A percentile compares a stretch with the other conserved stretches of the same genome.
Conservation (phyloP, 1,140 invertebrate species). For the Drosophila arizonae region DNA sequence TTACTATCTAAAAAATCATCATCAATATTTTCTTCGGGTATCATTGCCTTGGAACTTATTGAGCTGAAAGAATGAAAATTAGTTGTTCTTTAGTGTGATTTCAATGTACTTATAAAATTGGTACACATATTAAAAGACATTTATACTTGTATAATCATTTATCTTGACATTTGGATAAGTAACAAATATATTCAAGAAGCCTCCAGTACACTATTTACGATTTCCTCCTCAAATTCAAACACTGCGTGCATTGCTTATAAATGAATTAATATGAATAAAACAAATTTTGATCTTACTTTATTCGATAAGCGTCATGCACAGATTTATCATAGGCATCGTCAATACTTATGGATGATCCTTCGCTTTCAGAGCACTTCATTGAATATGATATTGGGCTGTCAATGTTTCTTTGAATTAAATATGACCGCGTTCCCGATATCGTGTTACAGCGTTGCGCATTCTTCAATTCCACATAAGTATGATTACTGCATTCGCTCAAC, state of each 20-base stretch:
- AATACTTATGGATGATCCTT: conserved; percentile 88
- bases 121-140: no score
- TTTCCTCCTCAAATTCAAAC: no score
- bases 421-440: conserved; percentile 84
- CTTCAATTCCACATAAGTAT: conserved; percentile 64
- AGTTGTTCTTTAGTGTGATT: background rate
- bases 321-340: conserved; percentile 87
- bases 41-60: conserved; percentile 71
- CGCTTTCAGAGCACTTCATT: conserved; percentile 87
- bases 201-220: no score
- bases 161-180: no score
- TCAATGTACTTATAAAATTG: no score
- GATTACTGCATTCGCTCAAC: conserved; percentile 85
- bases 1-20: conserved; percentile 46
- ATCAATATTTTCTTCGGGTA: conserved; percentile 87
- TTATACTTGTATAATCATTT: no score
- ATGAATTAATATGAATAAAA: background rate
- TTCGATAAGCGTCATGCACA: conserved; percentile 60
- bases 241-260: no score
- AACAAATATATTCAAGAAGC: no score
- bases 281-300: conserved; percentile 50
- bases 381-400: conserved; percentile 86
- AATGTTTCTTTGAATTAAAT: conserved; percentile 85
- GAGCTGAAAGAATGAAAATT: conserved; percentile 30
- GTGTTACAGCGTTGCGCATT: conserved; percentile 56